Base-by-base conservation (phyloP, 1,140 invertebrate genomes). In the Melanaphis sacchari region DNA sequence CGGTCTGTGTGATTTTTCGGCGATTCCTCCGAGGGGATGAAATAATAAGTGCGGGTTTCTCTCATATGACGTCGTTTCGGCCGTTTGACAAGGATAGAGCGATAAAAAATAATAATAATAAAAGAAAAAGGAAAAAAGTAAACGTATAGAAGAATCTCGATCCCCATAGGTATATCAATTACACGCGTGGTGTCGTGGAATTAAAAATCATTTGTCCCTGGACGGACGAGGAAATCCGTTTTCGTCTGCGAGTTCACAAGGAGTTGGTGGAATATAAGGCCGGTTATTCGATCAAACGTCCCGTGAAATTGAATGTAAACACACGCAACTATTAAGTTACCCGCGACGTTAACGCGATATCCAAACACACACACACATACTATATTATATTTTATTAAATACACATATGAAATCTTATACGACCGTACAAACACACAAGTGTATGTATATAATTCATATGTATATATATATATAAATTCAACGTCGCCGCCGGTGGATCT, bases 271-370 rank as follows among this genome's bases (percentile, higher is more conserved):
- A 38, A 46, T 5, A 5, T 6, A 24, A 43, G n/a, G 66, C 46
- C 40, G 54, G 59, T 92, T 92, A 92, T 93, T 93, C 91, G 26
- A 93, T 93, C 91, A 93, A 93, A 93, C 91, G 91, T 93, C 91
- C 91, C 91, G 81, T 85, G 91, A 93, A 93, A 93, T 93, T 84
- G 91, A 93, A 93, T 84, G 91, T 93, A 93, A 93, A 93, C 91
- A 93, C 91, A 36, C 38, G 89, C 52, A 40, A 93, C 91, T 93
- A 93, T 93, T 93, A 93, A 85, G 91, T 93, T 93, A 85, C 91
- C 91, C 41, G 24, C 66, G n/a, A 82, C 76, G 91, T 85, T 93
- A 93, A 93, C 91, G 91, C 91, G 76, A 93, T 93, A 93, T 93
- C 91, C 46, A 93, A 93, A 93, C 91, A 93, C 76, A 31, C 90